Percentiles rank a stretch among this genome's conserved stretches.
phyloP scores from a whole-genome alignment of 2,888 invertebrate genomes.

The Apantesis nais region DNA sequence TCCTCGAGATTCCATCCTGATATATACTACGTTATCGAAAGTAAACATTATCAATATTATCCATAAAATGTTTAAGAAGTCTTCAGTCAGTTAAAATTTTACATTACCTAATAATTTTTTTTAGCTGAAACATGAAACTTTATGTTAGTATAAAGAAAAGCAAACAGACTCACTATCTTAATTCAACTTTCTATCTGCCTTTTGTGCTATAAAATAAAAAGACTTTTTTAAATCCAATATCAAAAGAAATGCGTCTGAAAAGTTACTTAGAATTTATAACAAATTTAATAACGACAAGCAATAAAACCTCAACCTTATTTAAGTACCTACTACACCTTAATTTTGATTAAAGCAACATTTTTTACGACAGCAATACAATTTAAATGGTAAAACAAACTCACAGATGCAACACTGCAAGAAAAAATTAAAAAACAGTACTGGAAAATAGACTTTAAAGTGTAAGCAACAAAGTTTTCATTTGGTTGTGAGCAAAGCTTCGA shows the following conservation, averaged over 20 bases:
- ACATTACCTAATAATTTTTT: no score
- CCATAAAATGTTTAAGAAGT: no score
- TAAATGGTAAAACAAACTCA: slow-evolving; percentile 26
- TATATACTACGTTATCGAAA: no score
- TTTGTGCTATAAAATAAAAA: background rate
- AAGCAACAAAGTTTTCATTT: background rate
- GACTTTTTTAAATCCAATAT: slow-evolving; percentile 3
- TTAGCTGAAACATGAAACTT: no score
- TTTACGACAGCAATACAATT: slow-evolving; percentile 48
- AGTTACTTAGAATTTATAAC: slow-evolving; percentile 27
- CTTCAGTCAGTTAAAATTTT: no score
- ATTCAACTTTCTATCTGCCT: background rate
- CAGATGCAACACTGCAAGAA: background rate
- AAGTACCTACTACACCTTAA: slow-evolving; percentile 30
- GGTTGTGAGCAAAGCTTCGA: slow-evolving; percentile 2
- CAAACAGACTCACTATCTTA: no score
- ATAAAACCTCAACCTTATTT: slow-evolving; percentile 30
- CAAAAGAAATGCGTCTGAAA: slow-evolving; percentile 13
- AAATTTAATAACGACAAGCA: slow-evolving; percentile 36
- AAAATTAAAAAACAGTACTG: background rate
- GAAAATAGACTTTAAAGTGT: background rate
- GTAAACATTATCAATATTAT: no score
- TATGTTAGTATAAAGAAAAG: no score
- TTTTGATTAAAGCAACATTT: slow-evolving; percentile 47
- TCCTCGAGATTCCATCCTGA: no score